A percentile compares a stretch with the other conserved stretches of the same genome.
Evolutionary conservation across 1,140 invertebrate genomes (phyloP).

Genomic region (Oryzaephilus surinamensis): DNA sequence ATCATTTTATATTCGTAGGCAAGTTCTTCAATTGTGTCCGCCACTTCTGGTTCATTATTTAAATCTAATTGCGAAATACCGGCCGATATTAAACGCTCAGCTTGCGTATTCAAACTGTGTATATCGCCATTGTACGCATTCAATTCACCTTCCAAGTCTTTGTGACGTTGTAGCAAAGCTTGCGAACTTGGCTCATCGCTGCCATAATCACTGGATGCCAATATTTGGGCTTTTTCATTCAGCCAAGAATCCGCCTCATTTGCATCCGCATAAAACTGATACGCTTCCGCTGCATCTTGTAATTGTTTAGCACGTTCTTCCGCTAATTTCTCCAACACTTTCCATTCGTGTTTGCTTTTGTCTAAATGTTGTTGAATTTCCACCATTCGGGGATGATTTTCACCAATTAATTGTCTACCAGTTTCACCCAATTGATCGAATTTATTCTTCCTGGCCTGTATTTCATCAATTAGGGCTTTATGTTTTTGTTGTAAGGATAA

Average conservation of each 20-base stretch:
- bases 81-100: constrained; percentile 66
- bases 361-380: constrained; percentile 73
- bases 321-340: constrained; percentile 71
- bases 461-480: constrained; percentile 86
- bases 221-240: constrained; percentile 82
- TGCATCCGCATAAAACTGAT: constrained; percentile 91
- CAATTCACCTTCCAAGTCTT: constrained; percentile 82
- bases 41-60: constrained; percentile 55
- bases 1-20: constrained; percentile 45
- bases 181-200: constrained; percentile 82
- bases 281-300: constrained; percentile 88
- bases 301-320: constrained; percentile 74
- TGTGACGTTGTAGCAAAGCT: constrained; percentile 74
- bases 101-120: constrained; percentile 72
- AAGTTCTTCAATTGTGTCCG: constrained; percentile 33
- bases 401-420: constrained; percentile 62
- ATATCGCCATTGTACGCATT: constrained; percentile 86
- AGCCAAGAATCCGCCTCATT: constrained; percentile 98
- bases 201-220: constrained; percentile 79
- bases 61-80: constrained; percentile 46
- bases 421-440: constrained; percentile 57
- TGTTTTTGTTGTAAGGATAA: constrained; percentile 88
- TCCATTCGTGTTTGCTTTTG: constrained; percentile 75
- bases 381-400: constrained; percentile 62
- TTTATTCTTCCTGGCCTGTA: constrained; percentile 71